These are phyloP conservation scores for Apogon talboti DNA, from an alignment of 2,797 vertebrate genomes.

Conservation along the genomic window DNA sequence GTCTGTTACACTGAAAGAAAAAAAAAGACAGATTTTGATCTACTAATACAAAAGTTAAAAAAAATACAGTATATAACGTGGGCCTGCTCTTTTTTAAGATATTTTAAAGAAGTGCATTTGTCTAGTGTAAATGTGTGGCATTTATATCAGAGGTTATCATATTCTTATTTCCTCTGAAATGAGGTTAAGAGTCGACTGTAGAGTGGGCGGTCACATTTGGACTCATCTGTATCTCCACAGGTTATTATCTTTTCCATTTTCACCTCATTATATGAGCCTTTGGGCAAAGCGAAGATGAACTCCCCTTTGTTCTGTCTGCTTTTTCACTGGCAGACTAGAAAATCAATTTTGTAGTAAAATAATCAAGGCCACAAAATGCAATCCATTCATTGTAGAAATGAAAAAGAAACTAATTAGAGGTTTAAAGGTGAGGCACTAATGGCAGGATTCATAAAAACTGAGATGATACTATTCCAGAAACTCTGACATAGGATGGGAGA, in stretches of 20 bases:
- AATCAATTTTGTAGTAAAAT: background rate
- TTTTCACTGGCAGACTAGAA: background rate
- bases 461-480: background rate
- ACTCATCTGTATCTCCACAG: slow-evolving; percentile 37
- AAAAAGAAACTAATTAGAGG: no score
- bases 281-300: slow-evolving; percentile 32
- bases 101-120: no score
- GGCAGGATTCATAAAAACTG: background rate
- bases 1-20: no score
- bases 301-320: slow-evolving; percentile 8
- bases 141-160: background rate
- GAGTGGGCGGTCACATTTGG: slow-evolving; percentile 27
- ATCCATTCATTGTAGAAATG: no score
- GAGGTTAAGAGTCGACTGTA: slow-evolving; percentile 17
- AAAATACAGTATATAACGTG: no score
- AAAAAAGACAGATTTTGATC: no score
- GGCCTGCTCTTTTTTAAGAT: no score
- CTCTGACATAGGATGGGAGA: background rate
- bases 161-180: slow-evolving; percentile 30
- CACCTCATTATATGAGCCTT: slow-evolving; percentile 50
- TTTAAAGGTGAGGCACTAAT: no score
- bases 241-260: slow-evolving; percentile 51
- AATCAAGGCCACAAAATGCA: background rate
- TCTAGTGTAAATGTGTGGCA: no score
- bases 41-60: no score